Base-by-base conservation (phyloP, 2,113 vertebrate species). In the Emydura subglobosa region DNA sequence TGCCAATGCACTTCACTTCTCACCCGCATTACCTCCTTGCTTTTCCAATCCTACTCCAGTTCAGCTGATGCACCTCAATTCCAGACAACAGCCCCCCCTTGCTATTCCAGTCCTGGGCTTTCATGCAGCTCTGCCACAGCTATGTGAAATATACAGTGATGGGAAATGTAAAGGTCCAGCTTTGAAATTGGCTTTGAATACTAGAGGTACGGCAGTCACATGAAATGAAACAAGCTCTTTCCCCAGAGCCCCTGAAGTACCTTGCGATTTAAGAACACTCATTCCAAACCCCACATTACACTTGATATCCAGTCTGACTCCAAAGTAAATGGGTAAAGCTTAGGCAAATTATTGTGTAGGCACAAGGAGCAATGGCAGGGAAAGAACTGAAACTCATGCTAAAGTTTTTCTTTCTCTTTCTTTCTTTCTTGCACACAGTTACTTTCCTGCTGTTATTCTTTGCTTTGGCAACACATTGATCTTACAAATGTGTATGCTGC, bases 361-460 rank as follows among this genome's bases (percentile, higher is more conserved):
- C 16, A 92, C 13, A 7, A 85, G 4, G 12, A 80, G 34, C 16
- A 88, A 88, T 0, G 2, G 29, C 6, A n/a, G 47, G 82, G 4
- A 84, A 19, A 91, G 91, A 88, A 47, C 4, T 76, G 31, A 93
- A 87, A 61, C 54, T 4, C 19, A 47, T 44, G 25, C 0, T 1
- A 92, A 79, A 88, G 3, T 25, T 61, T 25, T 61, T 53, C 7
- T 59, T 79, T 89, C 91, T 53, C 7, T 59, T 79, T 89, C 91
- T 76, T 17, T 8, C 79, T 47, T 74, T 72, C 42, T 6, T 49
- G 31, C 47, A 44, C 55, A 85, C 50, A 57, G 25, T 53, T 42
- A 88, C 68, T 95, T 81, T 93, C 61, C n/a, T 87, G 44, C 87
- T 27, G 25, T 83, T 68, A 90, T 74, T 59, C 55, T 91, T 94